Percentiles rank a stretch among this genome's conserved stretches.
These are phyloP conservation scores for Sitophilus oryzae DNA, from an alignment of 1,140 invertebrate species.

Conservation along the genomic window DNA sequence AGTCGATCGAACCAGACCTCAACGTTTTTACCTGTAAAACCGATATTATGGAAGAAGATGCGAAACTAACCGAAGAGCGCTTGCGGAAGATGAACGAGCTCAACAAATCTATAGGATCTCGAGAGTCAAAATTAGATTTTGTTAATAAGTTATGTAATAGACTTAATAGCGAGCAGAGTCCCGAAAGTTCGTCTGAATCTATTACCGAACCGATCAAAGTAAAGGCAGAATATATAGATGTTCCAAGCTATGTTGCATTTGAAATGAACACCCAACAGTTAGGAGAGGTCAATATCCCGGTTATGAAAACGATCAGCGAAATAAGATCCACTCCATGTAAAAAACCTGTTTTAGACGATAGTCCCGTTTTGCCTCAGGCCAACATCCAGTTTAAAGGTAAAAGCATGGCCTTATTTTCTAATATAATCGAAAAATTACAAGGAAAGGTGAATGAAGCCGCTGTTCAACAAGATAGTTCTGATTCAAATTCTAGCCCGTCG, in stretches of 20 bases:
- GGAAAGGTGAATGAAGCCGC: conserved; percentile 23
- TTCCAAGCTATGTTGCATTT: too few relatives aligned
- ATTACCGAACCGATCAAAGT: conserved; percentile 9
- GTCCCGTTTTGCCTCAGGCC: not conserved
- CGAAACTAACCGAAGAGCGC: conserved; percentile 35
- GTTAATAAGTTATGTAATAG: conserved; percentile 32
- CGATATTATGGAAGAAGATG: conserved; percentile 35
- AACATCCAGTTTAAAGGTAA: conserved; percentile 15
- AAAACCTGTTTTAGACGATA: conserved; percentile 20
- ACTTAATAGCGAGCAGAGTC: conserved; percentile 23
- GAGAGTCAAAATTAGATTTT: conserved; percentile 31
- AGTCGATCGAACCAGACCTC: too few relatives aligned
- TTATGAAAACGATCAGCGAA: conserved; percentile 15
- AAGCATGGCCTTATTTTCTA: conserved; percentile 15
- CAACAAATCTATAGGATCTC: conserved; percentile 27
- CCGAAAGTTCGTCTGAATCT: not conserved
- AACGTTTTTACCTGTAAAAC: conserved; percentile 36
- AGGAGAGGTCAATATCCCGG: not conserved
- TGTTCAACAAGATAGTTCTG: not conserved
- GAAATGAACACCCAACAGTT: not conserved
- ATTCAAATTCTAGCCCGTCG: not conserved
- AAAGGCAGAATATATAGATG: conserved; percentile 24
- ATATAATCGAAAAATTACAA: conserved; percentile 33
- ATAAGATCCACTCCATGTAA: conserved; percentile 6
- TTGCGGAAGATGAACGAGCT: conserved; percentile 38